Conservation (phyloP, 1,140 invertebrate species). For the Acromyrmex echinatior region DNA sequence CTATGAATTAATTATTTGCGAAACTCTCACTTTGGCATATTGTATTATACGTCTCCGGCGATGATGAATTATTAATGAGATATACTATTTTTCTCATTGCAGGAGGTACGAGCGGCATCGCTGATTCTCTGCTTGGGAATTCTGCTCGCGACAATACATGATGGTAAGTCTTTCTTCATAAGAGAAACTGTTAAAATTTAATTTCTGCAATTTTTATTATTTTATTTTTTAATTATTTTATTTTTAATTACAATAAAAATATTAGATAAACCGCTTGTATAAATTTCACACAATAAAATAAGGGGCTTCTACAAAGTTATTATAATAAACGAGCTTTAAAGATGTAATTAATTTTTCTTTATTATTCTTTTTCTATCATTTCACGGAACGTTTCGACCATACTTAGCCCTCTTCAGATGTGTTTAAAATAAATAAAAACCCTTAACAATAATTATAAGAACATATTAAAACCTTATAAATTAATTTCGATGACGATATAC, state of each 20-base stretch:
- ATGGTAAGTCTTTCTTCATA: constrained; percentile 72
- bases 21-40: constrained; percentile 43
- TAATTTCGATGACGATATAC: too few relatives aligned
- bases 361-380: too few relatives aligned
- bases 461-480: too few relatives aligned
- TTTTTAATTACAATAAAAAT: background rate
- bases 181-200: constrained; percentile 21
- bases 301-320: too few relatives aligned
- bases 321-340: too few relatives aligned
- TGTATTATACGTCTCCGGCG: constrained; percentile 38
- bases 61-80: constrained; percentile 71
- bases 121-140: constrained; percentile 77
- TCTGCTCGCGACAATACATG: constrained; percentile 74
- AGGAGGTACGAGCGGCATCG: constrained; percentile 76
- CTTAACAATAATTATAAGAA: too few relatives aligned
- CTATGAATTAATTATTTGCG: constrained; percentile 45
- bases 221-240: constrained; percentile 18
- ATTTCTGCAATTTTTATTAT: background rate
- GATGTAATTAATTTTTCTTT: too few relatives aligned
- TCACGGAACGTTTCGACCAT: too few relatives aligned
- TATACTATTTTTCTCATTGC: constrained; percentile 67
- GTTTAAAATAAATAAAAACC: too few relatives aligned
- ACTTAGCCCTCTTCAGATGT: too few relatives aligned
- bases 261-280: too few relatives aligned
- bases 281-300: too few relatives aligned